Conservation (phyloP, 2,888 invertebrate genomes). For the Ochlodes sylvanus region DNA sequence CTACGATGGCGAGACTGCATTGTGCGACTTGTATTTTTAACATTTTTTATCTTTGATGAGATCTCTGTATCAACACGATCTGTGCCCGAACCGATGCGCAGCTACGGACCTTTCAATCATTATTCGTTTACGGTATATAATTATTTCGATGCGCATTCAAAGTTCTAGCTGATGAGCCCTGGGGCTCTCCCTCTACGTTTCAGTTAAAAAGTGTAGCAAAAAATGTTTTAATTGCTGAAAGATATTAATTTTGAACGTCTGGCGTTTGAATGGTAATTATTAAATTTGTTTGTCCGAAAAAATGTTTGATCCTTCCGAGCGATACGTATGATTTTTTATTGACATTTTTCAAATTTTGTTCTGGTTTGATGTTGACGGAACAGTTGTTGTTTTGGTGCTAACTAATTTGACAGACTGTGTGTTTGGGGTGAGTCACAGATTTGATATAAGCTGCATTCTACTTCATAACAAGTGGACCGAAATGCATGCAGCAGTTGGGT, state of each 20-base stretch:
- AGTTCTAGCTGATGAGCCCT: constrained; percentile 64
- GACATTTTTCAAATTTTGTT: constrained; percentile 17
- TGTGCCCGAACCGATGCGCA: constrained; percentile 56
- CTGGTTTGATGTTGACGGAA: constrained; percentile 2
- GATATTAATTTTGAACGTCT: constrained; percentile 61
- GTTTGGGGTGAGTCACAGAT: too few relatives aligned
- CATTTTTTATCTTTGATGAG: too few relatives aligned
- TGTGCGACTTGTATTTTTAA: neutral
- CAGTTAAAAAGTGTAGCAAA: constrained; percentile 43
- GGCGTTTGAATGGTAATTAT: constrained; percentile 40
- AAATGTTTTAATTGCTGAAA: constrained; percentile 74
- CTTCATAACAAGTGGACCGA: too few relatives aligned
- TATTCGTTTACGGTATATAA: constrained; percentile 74
- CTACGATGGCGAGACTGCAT: too few relatives aligned
- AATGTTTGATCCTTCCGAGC: constrained; percentile 6
- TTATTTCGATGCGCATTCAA: constrained; percentile 77
- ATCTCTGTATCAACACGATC: constrained; percentile 47
- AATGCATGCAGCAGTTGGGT: too few relatives aligned
- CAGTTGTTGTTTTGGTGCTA: neutral
- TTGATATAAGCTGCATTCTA: too few relatives aligned
- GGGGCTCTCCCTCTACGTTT: constrained; percentile 54
- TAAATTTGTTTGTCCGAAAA: constrained; percentile 36
- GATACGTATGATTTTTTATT: constrained; percentile 26
- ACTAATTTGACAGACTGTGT: constrained; percentile 6
- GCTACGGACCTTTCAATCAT: constrained; percentile 77